Percentiles rank a stretch among this genome's conserved stretches.
These are phyloP conservation scores for Rhegmatorhina hoffmannsi DNA, from an alignment of 2,113 vertebrate species.

Conservation along the genomic window DNA sequence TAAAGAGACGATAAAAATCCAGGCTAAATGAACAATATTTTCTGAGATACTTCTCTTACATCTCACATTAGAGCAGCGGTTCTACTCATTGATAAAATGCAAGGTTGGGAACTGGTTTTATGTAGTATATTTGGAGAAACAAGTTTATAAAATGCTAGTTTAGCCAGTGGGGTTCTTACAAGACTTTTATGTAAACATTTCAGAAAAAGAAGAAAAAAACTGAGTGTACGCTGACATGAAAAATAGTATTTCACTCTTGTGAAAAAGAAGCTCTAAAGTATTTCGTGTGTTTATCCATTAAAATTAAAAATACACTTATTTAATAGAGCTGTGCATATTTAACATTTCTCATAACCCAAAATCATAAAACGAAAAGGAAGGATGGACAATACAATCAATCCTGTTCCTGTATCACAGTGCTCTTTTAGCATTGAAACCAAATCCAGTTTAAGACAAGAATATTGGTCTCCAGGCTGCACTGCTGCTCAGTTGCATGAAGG, in stretches of 20 bases:
- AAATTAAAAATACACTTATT: not conserved
- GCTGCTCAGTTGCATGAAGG: not conserved
- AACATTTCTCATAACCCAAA: not conserved
- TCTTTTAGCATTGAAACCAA: slow-evolving; percentile 37
- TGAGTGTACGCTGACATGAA: not conserved
- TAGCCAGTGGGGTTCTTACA: not conserved
- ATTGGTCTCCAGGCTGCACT: not conserved
- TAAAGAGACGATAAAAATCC: not conserved
- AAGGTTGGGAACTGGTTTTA: not conserved
- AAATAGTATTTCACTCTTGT: not conserved
- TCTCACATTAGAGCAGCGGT: not conserved
- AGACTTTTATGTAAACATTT: not conserved
- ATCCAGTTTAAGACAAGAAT: slow-evolving; percentile 44
- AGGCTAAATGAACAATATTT: not conserved
- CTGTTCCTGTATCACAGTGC: not conserved
- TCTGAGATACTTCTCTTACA: not conserved
- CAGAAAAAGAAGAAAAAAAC: not conserved
- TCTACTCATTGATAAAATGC: not conserved
- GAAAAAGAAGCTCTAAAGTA: not conserved
- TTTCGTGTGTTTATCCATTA: not conserved
- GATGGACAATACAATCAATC: not conserved
- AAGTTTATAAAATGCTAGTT: not conserved
- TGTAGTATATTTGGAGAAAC: not conserved
- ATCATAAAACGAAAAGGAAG: not conserved
- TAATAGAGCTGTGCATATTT: not conserved